phyloP scores from a whole-genome alignment of 1,140 invertebrate species.

The Agraylea sexmaculata region DNA sequence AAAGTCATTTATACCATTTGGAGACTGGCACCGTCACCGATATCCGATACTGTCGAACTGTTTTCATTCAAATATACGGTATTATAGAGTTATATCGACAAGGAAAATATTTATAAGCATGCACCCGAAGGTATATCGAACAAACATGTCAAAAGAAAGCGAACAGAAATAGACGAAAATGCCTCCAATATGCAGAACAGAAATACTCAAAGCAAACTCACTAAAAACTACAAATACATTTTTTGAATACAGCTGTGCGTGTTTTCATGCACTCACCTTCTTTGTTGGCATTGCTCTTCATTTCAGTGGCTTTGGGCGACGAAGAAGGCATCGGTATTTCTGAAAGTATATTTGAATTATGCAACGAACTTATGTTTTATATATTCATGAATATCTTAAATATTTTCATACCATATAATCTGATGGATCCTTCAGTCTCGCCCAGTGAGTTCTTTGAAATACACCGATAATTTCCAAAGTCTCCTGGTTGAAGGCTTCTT shows the following conservation, averaged over 20 bases:
- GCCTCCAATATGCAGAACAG: too few species aligned
- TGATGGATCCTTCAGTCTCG: conserved; percentile 82
- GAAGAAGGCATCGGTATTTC: conserved; percentile 56
- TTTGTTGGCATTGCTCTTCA: conserved; percentile 51
- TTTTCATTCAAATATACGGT: too few species aligned
- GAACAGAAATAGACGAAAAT: too few species aligned
- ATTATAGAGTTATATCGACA: not conserved
- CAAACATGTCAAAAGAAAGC: not conserved
- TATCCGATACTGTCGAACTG: too few species aligned
- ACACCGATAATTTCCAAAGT: conserved; percentile 78
- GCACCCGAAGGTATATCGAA: not conserved
- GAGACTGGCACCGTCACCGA: too few species aligned
- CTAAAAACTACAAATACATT: not conserved
- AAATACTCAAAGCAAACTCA: not conserved
- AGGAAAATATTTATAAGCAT: not conserved
- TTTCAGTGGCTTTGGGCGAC: conserved; percentile 52
- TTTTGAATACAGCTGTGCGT: conserved; percentile 3
- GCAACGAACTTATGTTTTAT: conserved; percentile 16
- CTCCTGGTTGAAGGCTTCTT: conserved; percentile 58
- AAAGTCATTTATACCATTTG: too few species aligned
- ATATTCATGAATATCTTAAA: conserved; percentile 5
- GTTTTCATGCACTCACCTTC: conserved; percentile 42
- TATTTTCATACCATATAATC: conserved; percentile 69
- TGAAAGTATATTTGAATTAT: conserved; percentile 31
- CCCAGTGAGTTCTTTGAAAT: conserved; percentile 90